Percentiles rank a stretch among this genome's conserved stretches.
These are phyloP conservation scores for Hoplias malabaricus DNA, from an alignment of 2,113 vertebrate species.

Conservation along the genomic window DNA sequence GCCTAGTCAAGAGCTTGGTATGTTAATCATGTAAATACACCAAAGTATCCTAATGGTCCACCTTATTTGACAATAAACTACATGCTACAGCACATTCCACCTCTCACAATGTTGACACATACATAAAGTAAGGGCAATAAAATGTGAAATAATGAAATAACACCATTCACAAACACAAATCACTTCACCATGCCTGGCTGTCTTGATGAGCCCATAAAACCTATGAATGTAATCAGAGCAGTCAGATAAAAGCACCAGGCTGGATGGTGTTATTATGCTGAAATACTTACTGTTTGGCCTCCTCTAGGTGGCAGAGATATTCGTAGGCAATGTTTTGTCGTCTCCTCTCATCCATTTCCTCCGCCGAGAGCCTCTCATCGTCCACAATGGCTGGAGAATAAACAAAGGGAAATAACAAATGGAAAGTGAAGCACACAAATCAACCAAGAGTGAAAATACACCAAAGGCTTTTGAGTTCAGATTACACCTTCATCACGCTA, in stretches of 20 bases:
- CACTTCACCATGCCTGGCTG: neutral
- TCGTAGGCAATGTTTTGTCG: conserved; percentile 98
- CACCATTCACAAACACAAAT: neutral
- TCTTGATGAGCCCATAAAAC: neutral
- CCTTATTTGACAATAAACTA: neutral
- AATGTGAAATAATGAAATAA: neutral
- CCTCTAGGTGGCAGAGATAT: conserved; percentile 96
- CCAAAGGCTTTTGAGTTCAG: too few species aligned
- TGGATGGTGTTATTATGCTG: neutral
- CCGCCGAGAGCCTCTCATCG: conserved; percentile 92
- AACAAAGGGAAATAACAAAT: conserved; percentile 46
- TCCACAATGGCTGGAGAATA: conserved; percentile 90
- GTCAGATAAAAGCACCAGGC: neutral
- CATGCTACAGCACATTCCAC: neutral
- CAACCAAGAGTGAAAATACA: neutral
- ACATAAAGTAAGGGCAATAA: neutral
- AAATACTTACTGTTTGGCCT: conserved; percentile 90
- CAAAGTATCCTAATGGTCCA: neutral
- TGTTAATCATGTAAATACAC: neutral
- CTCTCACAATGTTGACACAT: neutral
- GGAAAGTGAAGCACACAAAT: neutral
- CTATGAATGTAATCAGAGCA: neutral
- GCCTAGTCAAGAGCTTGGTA: neutral
- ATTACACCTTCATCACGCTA: too few species aligned
- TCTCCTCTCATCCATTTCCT: conserved; percentile 98